Evolutionary conservation across 2,797 vertebrate genomes (phyloP), one percentile per base, ranked within the genome.

Genomic region (Kryptopterus vitreolus): DNA sequence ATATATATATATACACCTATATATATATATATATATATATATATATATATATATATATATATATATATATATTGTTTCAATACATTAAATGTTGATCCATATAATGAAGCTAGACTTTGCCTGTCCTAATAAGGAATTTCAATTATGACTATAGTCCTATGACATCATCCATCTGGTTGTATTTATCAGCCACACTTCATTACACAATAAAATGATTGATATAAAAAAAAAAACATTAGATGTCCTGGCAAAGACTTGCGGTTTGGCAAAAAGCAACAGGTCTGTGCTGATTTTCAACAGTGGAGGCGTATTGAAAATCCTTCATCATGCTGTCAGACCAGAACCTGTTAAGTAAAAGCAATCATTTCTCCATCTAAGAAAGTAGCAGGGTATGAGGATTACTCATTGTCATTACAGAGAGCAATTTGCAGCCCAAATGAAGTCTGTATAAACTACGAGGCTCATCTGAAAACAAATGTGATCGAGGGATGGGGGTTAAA

Each of bases 371-470:
- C 81, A 80, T 80, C 74, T 80, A 57, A 72, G 71, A 50, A 86
- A 85, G 88, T 85, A 83, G 78, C 83, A 72, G 75, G 84, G 82
- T 84, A 78, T 84, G 78, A 66, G 70, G 68, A 62, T 74, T 71
- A 84, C 66, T 58, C 65, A 38, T 24, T 71, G 76, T 85, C 79
- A 78, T 87, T 88, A 87, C 81, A 83, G 71, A 82, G 78, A 85
- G 75, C 71, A 84, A 89, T 87, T 86, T 88, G 86, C 85, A 46
- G 73, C 85, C 82, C 86, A 89, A 90, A 90, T 78, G 79, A 88
- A 91, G n/a, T n/a, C n/a, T n/a, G n/a, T n/a, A n/a, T n/a, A n/a
- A n/a, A n/a, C n/a, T n/a, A n/a, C n/a, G n/a, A n/a, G n/a, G n/a
- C n/a, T n/a, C n/a, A n/a, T n/a, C n/a, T n/a, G n/a, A n/a, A n/a